A percentile compares a stretch with the other conserved stretches of the same genome.
phyloP scores from a whole-genome alignment of 2,888 invertebrate species.

The Stegophylla sp. region DNA sequence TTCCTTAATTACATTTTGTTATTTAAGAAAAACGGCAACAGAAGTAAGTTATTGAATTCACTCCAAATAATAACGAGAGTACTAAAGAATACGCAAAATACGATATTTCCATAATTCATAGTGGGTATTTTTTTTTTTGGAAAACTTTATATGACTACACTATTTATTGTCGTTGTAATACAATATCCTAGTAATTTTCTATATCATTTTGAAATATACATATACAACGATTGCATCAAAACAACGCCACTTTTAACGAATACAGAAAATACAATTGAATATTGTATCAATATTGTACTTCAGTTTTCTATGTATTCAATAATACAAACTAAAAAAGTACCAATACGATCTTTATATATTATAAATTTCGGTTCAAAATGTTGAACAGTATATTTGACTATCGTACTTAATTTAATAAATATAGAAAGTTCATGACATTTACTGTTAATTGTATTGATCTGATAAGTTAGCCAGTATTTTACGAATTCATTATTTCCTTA shows the following conservation, averaged over 20 bases:
- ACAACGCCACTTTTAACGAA: neutral
- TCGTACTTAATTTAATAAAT: too few species aligned
- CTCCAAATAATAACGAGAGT: neutral
- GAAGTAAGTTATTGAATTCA: neutral
- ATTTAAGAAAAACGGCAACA: neutral
- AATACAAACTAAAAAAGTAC: neutral
- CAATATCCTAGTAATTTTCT: neutral
- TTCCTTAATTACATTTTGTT: neutral
- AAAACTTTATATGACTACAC: neutral
- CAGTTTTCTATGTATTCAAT: neutral
- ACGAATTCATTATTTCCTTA: too few species aligned
- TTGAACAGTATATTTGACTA: too few species aligned
- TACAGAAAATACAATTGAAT: neutral
- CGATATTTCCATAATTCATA: neutral
- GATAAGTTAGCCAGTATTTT: too few species aligned
- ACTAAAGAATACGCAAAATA: neutral
- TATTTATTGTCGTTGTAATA: slow-evolving; percentile 4
- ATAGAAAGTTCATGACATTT: too few species aligned
- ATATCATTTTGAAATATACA: neutral
- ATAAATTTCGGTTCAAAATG: too few species aligned
- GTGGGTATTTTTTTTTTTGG: neutral
- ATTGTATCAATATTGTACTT: neutral
- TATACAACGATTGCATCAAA: neutral
- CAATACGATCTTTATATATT: too few species aligned
- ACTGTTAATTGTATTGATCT: too few species aligned